Evolutionary conservation across 2,797 vertebrate genomes (phyloP), one percentile per base, ranked within the genome.

Genomic region (Euthynnus affinis): DNA sequence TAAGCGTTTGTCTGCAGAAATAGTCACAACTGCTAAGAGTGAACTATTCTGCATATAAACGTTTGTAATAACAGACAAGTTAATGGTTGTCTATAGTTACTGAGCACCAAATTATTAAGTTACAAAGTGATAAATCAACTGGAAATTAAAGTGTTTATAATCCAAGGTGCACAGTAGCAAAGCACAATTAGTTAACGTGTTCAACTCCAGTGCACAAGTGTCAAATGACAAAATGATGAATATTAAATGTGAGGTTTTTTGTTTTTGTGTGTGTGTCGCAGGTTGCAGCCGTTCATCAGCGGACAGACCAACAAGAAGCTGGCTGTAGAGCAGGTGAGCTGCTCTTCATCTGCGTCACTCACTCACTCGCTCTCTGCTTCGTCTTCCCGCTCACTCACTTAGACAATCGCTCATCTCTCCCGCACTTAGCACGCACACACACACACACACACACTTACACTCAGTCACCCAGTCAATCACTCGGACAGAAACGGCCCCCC

Each of bases 281-380:
- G 97, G 90, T 89, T 97, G 85, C 95, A 95, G 87, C 97, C 96
- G 0, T 93, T 97, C 87, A 95, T 97, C 90, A 95, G 88, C 3
- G 86, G 93, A 6, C 96, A 95, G 61, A 92, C 95, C 17, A 86
- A 82, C 18, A 98, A 98, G 94, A 98, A 96, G 90, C 86, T 88
- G 13, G 95, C 95, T 0, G 25, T 88, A 2, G 94, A 95, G 80
- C 94, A 97, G 97, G 97, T 98, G 86, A 93, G 90, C 37, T 25
- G 6, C 37, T 10, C 0, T 52, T 55, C 46, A 0, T 82, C 68
- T 25, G 27, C 4, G 27, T 67, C 80, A 12, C 37, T 42, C 40
- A 0, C 58, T 40, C 40, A 0, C 58, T 40, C 49, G 1, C 22
- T 18, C 46, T 49, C 60, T 22, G 0, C 2, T 15, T n/a, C 6